A percentile compares a stretch with the other conserved stretches of the same genome.
These are phyloP conservation scores for Aphaenogaster ashmeadi DNA, from an alignment of 1,140 invertebrate genomes.

Conservation along the genomic window DNA sequence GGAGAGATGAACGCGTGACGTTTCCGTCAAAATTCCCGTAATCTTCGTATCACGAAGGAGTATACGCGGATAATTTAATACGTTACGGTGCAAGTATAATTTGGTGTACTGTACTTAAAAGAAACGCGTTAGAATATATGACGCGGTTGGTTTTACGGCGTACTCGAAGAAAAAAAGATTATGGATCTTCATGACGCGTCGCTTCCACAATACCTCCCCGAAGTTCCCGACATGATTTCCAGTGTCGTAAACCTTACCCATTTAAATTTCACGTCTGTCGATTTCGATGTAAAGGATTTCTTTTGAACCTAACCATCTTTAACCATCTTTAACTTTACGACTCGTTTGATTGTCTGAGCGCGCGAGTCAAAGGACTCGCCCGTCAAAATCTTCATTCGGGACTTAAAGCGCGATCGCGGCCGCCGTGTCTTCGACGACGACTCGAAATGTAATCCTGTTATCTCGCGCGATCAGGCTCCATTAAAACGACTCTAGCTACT, in stretches of 20 bases:
- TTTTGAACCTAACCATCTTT: background rate
- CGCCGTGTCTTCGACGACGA: slow-evolving; percentile 56
- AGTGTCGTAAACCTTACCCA: background rate
- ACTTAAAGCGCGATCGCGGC: slow-evolving; percentile 52
- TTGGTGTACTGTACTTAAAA: background rate
- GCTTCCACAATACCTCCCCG: background rate
- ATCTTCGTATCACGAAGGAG: background rate
- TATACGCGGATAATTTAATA: background rate
- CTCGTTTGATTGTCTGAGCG: background rate
- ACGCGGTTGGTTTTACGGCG: background rate
- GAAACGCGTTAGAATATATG: background rate
- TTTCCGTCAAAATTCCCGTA: background rate
- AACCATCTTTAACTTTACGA: slow-evolving; percentile 18
- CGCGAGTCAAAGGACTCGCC: slow-evolving; percentile 5
- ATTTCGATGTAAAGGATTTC: slow-evolving; percentile 9
- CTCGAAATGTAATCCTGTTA: slow-evolving; percentile 74
- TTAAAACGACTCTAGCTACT: slow-evolving; percentile 74
- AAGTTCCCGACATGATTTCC: background rate
- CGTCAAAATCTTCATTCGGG: slow-evolving; percentile 46
- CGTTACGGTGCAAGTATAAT: background rate
- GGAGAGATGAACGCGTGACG: background rate
- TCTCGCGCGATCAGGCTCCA: slow-evolving; percentile 72
- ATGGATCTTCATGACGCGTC: background rate
- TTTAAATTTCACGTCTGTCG: slow-evolving; percentile 40
- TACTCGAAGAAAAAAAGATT: background rate